Evolutionary conservation across 2,888 invertebrate species (phyloP).

Genomic region (Nasonia oneida): DNA sequence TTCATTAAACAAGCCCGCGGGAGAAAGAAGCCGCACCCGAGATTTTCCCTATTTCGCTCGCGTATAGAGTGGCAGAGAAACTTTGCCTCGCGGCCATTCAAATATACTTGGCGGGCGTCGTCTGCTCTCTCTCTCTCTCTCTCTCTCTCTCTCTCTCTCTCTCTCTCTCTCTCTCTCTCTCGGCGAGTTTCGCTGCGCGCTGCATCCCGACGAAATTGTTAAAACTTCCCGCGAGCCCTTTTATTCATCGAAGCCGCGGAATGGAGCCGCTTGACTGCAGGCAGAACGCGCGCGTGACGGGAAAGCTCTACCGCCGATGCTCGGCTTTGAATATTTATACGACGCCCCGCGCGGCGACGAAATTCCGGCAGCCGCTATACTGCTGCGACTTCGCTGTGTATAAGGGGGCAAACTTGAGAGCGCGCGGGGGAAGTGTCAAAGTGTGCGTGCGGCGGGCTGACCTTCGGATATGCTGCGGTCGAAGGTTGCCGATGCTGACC

Average conservation of each 20-base stretch:
- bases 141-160: too few relatives aligned
- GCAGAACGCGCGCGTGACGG: constrained; percentile 19
- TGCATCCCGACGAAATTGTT: constrained; percentile 47
- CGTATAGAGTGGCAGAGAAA: constrained; percentile 36
- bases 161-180: neutral
- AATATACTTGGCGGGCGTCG: constrained; percentile 24
- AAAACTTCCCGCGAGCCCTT: constrained; percentile 45
- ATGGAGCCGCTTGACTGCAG: neutral
- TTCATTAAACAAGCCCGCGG: constrained; percentile 48
- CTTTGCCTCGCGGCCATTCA: constrained; percentile 47
- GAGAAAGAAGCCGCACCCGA: neutral
- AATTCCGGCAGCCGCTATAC: neutral
- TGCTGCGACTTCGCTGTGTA: neutral
- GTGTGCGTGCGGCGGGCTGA: neutral
- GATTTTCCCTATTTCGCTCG: constrained; percentile 56
- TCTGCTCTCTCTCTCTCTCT: neutral
- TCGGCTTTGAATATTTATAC: constrained; percentile 54
- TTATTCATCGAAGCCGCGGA: constrained; percentile 43
- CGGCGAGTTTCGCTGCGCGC: constrained; percentile 2
- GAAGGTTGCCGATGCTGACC: constrained; percentile 23
- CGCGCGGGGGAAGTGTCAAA: neutral
- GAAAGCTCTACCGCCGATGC: neutral
- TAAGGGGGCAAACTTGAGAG: neutral
- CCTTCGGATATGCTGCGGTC: neutral
- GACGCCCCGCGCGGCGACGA: neutral